phyloP scores from a whole-genome alignment of 92 coral and sea anemone genomes.

The Zoanthus sansibaricus region DNA sequence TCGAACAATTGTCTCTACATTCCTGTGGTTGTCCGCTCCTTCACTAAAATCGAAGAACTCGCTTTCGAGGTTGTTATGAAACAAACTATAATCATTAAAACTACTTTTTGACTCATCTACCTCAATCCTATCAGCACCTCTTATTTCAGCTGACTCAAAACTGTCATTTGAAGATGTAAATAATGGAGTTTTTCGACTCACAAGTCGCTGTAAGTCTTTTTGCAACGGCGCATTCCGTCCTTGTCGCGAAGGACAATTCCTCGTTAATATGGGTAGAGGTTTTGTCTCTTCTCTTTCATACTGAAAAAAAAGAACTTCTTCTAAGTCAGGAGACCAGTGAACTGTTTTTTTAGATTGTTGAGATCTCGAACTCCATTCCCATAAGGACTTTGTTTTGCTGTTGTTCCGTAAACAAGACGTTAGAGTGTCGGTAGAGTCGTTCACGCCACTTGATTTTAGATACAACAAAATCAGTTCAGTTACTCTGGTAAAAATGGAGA shows the following conservation, averaged over 20 bases:
- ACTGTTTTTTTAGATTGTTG: slow-evolving; percentile 3
- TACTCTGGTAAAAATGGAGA: slow-evolving; percentile 17
- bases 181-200: background rate
- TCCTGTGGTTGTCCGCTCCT: background rate
- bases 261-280: background rate
- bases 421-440: background rate
- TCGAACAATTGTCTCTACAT: background rate
- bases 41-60: background rate
- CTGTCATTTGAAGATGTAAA: slow-evolving; percentile 42
- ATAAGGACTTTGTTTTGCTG: slow-evolving; percentile 8
- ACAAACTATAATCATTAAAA: background rate
- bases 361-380: slow-evolving; percentile 19
- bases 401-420: slow-evolving; percentile 24
- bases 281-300: slow-evolving; percentile 19
- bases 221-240: slow-evolving; percentile 30
- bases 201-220: slow-evolving; percentile 26
- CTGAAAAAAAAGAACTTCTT: slow-evolving; percentile 16
- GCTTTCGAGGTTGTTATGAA: background rate
- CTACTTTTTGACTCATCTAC: background rate
- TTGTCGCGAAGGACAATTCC: slow-evolving; percentile 19
- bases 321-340: slow-evolving; percentile 38
- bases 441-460: background rate
- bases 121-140: background rate
- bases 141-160: slow-evolving; percentile 20
- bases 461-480: slow-evolving; percentile 13